phyloP scores from a whole-genome alignment of 1,140 invertebrate species.

The Sitophilus oryzae region DNA sequence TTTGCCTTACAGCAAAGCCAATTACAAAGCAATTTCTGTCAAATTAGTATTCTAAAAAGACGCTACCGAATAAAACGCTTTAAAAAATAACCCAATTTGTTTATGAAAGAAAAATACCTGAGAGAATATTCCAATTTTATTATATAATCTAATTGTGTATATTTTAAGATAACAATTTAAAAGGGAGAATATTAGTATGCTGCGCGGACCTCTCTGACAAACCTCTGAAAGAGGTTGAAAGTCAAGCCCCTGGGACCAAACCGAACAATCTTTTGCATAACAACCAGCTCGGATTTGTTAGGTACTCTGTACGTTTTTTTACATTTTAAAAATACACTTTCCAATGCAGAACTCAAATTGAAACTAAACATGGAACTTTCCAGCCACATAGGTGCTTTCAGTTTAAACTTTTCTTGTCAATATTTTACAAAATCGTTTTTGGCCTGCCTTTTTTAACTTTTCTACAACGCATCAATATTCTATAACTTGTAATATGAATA shows the following conservation, averaged over 20 bases:
- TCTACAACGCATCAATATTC: no score
- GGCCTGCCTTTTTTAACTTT: not conserved
- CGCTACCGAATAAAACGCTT: not conserved
- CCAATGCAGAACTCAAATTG: slow-evolving; percentile 1
- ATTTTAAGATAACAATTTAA: slow-evolving; percentile 29
- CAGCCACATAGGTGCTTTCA: not conserved
- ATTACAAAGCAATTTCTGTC: no score
- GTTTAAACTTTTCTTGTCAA: not conserved
- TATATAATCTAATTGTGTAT: slow-evolving; percentile 16
- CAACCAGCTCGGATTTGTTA: slow-evolving; percentile 25
- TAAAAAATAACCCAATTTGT: slow-evolving; percentile 6
- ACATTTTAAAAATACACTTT: slow-evolving; percentile 1
- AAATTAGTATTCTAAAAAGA: not conserved
- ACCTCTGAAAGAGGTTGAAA: slow-evolving; percentile 35
- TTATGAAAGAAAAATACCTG: slow-evolving; percentile 6
- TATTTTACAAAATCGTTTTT: not conserved
- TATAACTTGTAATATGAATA: no score
- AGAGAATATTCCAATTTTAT: slow-evolving; percentile 5
- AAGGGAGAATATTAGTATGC: slow-evolving; percentile 37
- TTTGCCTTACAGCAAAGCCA: no score
- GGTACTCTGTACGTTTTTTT: slow-evolving; percentile 6
- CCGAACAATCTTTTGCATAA: slow-evolving; percentile 34
- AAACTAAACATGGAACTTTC: slow-evolving; percentile 9
- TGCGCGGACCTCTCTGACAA: slow-evolving; percentile 25
- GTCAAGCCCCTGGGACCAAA: slow-evolving; percentile 31